phyloP scores from a whole-genome alignment of 2,888 invertebrate genomes.

The Stenchaetothrips biformis region DNA sequence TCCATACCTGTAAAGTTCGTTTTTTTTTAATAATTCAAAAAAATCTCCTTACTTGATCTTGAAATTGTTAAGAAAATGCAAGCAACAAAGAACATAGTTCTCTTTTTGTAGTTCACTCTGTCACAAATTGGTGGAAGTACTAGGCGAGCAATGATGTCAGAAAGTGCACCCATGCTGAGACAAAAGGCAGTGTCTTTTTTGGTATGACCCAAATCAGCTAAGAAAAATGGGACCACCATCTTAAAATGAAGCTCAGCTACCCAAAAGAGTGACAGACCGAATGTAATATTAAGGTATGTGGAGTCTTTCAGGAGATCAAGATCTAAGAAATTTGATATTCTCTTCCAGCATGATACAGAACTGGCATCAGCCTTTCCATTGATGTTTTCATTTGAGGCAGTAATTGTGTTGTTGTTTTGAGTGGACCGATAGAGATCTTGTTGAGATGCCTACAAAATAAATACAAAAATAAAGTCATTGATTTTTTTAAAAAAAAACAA shows the following conservation, averaged over 20 bases:
- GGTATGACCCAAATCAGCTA: conserved; percentile 47
- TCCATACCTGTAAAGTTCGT: background rate
- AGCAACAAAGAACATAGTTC: conserved; percentile 60
- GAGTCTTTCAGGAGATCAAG: conserved; percentile 58
- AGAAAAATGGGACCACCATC: conserved; percentile 63
- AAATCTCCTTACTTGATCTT: conserved; percentile 52
- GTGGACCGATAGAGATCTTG: conserved; percentile 4
- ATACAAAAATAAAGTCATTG: background rate
- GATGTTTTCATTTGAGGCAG: conserved; percentile 26
- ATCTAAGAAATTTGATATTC: conserved; percentile 53
- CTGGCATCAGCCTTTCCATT: conserved; percentile 29
- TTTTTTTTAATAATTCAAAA: background rate
- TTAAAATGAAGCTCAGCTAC: conserved; percentile 66
- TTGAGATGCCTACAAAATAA: conserved; percentile 31
- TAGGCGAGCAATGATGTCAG: conserved; percentile 63
- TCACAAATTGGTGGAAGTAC: conserved; percentile 60
- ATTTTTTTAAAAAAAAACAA: background rate
- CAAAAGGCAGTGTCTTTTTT: conserved; percentile 58
- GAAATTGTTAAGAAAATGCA: conserved; percentile 54
- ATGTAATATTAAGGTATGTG: conserved; percentile 60
- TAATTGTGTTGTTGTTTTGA: conserved; percentile 7
- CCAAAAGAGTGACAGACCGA: conserved; percentile 62
- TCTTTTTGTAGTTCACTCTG: conserved; percentile 55
- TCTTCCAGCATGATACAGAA: conserved; percentile 37
- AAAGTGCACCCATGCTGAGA: conserved; percentile 64